phyloP scores from a whole-genome alignment of 2,888 invertebrate species.

The Pachymerium ferrugineum region DNA sequence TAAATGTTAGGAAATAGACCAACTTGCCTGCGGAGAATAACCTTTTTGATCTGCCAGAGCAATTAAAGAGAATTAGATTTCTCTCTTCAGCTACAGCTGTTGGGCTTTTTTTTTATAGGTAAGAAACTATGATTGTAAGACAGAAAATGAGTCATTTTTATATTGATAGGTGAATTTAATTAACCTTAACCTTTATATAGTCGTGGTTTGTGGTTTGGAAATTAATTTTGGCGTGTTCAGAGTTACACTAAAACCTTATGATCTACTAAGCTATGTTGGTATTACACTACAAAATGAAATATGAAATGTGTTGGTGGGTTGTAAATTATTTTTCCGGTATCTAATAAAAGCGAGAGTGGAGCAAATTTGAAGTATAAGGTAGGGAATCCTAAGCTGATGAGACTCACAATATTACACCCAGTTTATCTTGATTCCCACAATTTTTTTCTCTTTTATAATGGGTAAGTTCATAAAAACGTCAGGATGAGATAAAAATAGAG shows the following conservation, averaged over 20 bases:
- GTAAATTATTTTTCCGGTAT: background rate
- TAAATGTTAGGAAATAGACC: background rate
- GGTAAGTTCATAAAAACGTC: constrained; percentile 2
- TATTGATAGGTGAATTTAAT: background rate
- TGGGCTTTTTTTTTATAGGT: background rate
- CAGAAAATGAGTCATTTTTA: too few species aligned
- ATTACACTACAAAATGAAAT: background rate
- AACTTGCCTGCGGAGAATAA: background rate
- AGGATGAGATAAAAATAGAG: background rate
- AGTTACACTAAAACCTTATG: background rate
- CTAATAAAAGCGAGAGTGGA: background rate
- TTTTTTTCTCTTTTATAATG: background rate
- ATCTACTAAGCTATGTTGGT: background rate
- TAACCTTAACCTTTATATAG: background rate
- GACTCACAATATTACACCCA: background rate
- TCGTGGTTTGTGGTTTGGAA: background rate
- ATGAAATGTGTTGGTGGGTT: background rate
- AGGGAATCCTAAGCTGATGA: background rate
- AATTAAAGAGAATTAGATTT: constrained; percentile 2
- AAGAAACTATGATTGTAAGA: too few species aligned
- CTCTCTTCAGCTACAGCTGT: background rate
- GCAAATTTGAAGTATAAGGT: background rate
- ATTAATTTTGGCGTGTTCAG: background rate
- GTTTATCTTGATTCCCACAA: background rate
- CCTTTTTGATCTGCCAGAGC: background rate